Evolutionary conservation across 2,888 invertebrate species (phyloP).

Genomic region (Melolontha melolontha): DNA sequence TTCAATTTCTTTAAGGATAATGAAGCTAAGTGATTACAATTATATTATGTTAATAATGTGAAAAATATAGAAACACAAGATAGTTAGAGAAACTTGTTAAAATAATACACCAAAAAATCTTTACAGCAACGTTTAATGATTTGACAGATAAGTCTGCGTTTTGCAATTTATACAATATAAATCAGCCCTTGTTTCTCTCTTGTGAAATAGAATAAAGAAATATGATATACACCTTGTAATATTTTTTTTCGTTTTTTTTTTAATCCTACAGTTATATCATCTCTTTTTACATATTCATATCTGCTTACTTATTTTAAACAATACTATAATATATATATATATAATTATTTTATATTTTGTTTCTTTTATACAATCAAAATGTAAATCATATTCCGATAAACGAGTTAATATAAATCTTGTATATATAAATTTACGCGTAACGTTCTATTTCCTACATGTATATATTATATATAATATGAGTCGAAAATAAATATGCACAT

Average conservation of each 20-base stretch:
- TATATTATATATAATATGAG: constrained; percentile 18
- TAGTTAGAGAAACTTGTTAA: constrained; percentile 45
- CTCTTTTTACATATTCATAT: too few species aligned
- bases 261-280: constrained; percentile 5
- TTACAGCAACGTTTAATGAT: constrained; percentile 51
- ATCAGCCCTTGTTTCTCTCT: constrained; percentile 65
- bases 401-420: constrained; percentile 53
- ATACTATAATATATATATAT: constrained; percentile 13
- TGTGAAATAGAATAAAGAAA: constrained; percentile 62
- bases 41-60: constrained; percentile 1
- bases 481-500: constrained; percentile 55
- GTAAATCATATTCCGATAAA: constrained; percentile 59
- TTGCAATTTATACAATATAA: constrained; percentile 59
- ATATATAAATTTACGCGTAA: constrained; percentile 55
- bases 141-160: constrained; percentile 50
- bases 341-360: constrained; percentile 22
- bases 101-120: constrained; percentile 46
- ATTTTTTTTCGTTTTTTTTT: constrained; percentile 6
- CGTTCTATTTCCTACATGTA: constrained; percentile 53
- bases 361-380: constrained; percentile 46
- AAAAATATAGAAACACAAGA: constrained; percentile 14
- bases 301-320: too few species aligned
- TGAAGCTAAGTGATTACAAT: constrained; percentile 39
- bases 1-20: constrained; percentile 48
- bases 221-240: constrained; percentile 57